These are phyloP conservation scores for Xenentodon cancila DNA, from an alignment of 2,797 vertebrate genomes.

Conservation along the genomic window DNA sequence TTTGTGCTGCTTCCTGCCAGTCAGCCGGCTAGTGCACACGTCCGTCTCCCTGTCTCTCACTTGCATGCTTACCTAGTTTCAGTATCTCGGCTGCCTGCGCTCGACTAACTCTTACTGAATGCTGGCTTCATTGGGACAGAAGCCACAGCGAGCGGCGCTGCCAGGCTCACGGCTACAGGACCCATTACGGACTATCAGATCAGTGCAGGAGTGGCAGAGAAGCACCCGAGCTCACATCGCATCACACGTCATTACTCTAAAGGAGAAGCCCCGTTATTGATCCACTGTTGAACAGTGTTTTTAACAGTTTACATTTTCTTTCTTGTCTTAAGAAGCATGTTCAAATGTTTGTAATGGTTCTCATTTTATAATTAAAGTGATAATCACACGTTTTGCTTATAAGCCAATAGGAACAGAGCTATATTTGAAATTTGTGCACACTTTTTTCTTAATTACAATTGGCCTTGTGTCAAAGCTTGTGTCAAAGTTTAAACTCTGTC, in stretches of 20 bases:
- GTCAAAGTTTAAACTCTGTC: not conserved
- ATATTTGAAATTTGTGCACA: not conserved
- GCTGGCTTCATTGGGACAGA: conserved; percentile 56
- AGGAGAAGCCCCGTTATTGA: conserved; percentile 36
- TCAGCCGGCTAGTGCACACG: conserved; percentile 25
- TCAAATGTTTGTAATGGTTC: not conserved
- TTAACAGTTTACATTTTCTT: too few species aligned
- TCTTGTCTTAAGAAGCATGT: too few species aligned
- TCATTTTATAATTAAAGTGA: too few species aligned
- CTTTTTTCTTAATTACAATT: conserved; percentile 2
- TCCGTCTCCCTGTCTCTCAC: conserved; percentile 10
- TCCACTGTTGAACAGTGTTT: conserved; percentile 7
- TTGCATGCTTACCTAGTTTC: conserved; percentile 28
- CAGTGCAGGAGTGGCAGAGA: conserved; percentile 47
- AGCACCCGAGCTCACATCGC: conserved; percentile 41
- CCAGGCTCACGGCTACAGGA: conserved; percentile 52
- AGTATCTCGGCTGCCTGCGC: conserved; percentile 36
- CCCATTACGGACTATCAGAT: conserved; percentile 70
- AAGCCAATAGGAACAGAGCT: not conserved
- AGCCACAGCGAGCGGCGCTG: conserved; percentile 46
- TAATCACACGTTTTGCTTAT: too few species aligned
- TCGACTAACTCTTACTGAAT: conserved; percentile 44
- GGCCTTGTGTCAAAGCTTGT: not conserved
- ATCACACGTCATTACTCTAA: conserved; percentile 44
- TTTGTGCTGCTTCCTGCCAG: conserved; percentile 42